phyloP scores from a whole-genome alignment of 2,113 vertebrate species.

The Alosa alosa region DNA sequence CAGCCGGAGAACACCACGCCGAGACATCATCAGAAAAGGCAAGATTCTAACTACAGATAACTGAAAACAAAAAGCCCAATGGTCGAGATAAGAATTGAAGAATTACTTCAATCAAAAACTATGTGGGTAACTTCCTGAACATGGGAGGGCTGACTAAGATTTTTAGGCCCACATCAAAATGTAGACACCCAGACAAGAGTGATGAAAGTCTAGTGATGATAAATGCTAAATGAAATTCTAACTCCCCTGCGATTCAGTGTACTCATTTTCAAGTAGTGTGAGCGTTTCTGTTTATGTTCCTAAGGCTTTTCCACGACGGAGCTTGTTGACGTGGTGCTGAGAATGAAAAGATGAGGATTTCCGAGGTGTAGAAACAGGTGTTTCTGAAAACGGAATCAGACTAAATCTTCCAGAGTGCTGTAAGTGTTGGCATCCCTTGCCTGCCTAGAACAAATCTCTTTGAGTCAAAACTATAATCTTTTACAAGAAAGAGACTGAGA shows the following conservation, averaged over 20 bases:
- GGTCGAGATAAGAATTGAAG: background rate
- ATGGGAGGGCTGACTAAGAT: background rate
- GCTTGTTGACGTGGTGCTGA: background rate
- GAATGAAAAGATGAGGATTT: background rate
- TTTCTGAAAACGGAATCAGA: background rate
- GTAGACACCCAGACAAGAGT: background rate
- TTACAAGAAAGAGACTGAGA: background rate
- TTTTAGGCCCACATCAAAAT: background rate
- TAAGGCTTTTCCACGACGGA: background rate
- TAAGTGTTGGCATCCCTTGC: background rate
- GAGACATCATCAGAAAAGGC: background rate
- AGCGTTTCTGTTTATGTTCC: background rate
- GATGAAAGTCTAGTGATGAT: background rate
- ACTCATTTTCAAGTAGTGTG: background rate
- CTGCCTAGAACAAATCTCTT: background rate
- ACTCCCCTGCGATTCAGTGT: background rate
- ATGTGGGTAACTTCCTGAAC: background rate
- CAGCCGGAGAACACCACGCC: background rate
- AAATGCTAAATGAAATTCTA: background rate
- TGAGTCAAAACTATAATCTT: background rate
- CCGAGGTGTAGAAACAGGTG: background rate
- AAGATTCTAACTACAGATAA: background rate
- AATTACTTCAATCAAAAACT: background rate
- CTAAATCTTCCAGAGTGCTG: background rate
- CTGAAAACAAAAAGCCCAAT: background rate